Percentiles rank a stretch among this genome's conserved stretches.
Conservation (phyloP, 2,113 vertebrate genomes). For the Montifringilla adamsi region DNA sequence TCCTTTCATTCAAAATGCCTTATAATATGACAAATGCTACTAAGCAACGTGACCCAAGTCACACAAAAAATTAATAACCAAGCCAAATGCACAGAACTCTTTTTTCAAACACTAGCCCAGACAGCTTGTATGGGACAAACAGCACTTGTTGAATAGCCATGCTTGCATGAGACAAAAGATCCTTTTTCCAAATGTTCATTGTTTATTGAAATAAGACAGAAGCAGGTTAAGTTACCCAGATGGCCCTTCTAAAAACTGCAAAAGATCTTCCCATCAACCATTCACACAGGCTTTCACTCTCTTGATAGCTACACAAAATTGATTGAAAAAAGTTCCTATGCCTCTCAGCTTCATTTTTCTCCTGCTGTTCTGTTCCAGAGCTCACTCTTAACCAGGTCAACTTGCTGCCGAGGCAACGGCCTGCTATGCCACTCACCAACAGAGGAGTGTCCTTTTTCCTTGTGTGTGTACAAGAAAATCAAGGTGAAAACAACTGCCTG, state of each 20-base stretch:
- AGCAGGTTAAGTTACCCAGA: background rate
- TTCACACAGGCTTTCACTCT: background rate
- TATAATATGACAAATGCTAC: conserved; percentile 30
- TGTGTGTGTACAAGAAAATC: background rate
- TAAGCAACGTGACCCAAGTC: background rate
- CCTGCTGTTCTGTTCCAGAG: background rate
- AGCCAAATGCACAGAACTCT: background rate
- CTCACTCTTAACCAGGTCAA: conserved; percentile 2
- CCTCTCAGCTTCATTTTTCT: background rate
- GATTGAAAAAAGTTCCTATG: background rate
- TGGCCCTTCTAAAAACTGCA: background rate
- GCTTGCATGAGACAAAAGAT: background rate
- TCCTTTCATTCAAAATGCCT: conserved; percentile 34
- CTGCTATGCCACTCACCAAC: background rate
- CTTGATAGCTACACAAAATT: background rate
- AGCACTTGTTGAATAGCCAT: background rate
- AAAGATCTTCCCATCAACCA: background rate
- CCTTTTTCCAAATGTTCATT: background rate
- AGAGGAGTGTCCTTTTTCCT: background rate
- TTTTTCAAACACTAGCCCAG: background rate
- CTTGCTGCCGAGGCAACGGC: background rate
- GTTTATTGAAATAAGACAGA: background rate
- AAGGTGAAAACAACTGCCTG: background rate
- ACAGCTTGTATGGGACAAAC: background rate
- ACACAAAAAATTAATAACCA: background rate